Evolutionary conservation across 2,113 vertebrate species (phyloP).

Genomic region (Alouatta palliata): DNA sequence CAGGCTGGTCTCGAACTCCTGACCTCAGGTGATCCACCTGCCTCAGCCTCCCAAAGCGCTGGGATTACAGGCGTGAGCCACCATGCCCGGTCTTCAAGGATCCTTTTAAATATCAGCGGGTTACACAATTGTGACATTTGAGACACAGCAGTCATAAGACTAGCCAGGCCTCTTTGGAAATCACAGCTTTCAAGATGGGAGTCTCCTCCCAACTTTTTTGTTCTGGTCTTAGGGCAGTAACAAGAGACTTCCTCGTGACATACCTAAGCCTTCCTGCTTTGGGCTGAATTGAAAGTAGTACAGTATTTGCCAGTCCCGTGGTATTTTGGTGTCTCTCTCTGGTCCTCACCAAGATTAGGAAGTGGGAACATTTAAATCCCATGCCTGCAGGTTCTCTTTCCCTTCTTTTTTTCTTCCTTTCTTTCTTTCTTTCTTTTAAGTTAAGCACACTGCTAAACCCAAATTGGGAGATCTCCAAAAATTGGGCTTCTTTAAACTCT

Average conservation of each 20-base stretch:
- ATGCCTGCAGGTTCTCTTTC: background rate
- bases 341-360: background rate
- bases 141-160: slow-evolving; percentile 39
- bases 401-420: background rate
- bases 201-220: slow-evolving; percentile 15
- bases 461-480: slow-evolving; percentile 50
- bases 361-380: slow-evolving; percentile 29
- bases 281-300: slow-evolving; percentile 51
- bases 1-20: no score
- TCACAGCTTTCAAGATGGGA: slow-evolving; percentile 1
- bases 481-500: slow-evolving; percentile 3
- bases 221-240: slow-evolving; percentile 46
- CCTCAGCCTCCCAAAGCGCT: no score
- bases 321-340: slow-evolving; percentile 22
- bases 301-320: background rate
- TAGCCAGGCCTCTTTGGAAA: slow-evolving; percentile 33
- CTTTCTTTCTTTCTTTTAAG: background rate
- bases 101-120: background rate
- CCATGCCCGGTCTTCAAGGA: background rate
- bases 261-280: slow-evolving; percentile 66
- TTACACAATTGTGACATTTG: slow-evolving; percentile 55
- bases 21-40: no score
- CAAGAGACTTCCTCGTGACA: slow-evolving; percentile 45
- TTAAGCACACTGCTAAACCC: background rate
- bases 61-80: no score